Percentiles rank a stretch among this genome's conserved stretches.
Evolutionary conservation across 2,888 invertebrate genomes (phyloP).

Genomic region (Melitaea athalia): DNA sequence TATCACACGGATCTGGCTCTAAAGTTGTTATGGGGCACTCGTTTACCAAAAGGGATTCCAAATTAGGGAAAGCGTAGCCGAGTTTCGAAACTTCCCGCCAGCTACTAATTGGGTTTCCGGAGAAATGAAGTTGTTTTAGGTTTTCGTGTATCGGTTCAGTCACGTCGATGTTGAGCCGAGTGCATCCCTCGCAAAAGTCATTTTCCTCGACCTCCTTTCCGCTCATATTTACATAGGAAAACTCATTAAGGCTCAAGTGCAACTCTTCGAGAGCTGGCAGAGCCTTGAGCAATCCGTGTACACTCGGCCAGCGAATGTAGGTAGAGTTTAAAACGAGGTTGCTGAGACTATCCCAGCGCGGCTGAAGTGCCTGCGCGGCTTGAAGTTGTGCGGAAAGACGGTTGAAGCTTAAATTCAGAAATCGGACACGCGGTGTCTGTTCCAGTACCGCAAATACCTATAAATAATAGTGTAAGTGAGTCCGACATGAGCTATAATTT

Average conservation of each 20-base stretch:
- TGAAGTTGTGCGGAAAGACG: slow-evolving; percentile 87
- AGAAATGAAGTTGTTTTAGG: slow-evolving; percentile 92
- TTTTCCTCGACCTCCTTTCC: slow-evolving; percentile 65
- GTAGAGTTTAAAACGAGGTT: slow-evolving; percentile 94
- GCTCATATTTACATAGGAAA: slow-evolving; percentile 87
- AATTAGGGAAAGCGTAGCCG: slow-evolving; percentile 91
- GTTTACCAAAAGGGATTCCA: slow-evolving; percentile 92
- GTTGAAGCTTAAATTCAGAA: slow-evolving; percentile 96
- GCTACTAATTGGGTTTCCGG: slow-evolving; percentile 91
- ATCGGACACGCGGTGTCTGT: slow-evolving; percentile 93
- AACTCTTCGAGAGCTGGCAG: slow-evolving; percentile 93
- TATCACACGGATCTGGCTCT: slow-evolving; percentile 84
- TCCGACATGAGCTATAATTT: neutral
- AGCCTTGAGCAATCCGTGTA: slow-evolving; percentile 88
- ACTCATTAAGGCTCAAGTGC: slow-evolving; percentile 95
- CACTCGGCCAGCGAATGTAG: slow-evolving; percentile 91
- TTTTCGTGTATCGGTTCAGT: slow-evolving; percentile 83
- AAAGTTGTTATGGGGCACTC: slow-evolving; percentile 89
- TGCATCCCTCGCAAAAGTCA: slow-evolving; percentile 69
- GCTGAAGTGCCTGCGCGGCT: slow-evolving; percentile 74
- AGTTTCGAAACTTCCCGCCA: slow-evolving; percentile 93
- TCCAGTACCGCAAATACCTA: slow-evolving; percentile 92
- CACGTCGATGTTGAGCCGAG: slow-evolving; percentile 64
- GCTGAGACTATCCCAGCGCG: slow-evolving; percentile 84
- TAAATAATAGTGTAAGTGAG: slow-evolving; percentile 39